Evolutionary conservation across 2,113 vertebrate genomes (phyloP), one percentile per base, ranked within the genome.

Genomic region (Phylloscopus trochiloides): DNA sequence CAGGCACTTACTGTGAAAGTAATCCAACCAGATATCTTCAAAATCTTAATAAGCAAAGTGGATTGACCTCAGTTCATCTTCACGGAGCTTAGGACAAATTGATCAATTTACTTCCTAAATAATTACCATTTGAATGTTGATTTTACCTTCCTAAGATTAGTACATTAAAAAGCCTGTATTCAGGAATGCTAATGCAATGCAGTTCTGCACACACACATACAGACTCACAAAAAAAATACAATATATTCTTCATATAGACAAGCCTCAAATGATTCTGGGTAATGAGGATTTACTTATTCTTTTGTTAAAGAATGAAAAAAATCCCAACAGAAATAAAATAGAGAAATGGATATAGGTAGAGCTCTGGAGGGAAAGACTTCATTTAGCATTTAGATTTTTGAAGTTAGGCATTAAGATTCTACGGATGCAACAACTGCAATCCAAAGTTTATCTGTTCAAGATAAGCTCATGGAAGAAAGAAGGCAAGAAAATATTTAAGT

Each of bases 41-140:
- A 88, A 94, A 95, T 97, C 97, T 97, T 97, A 96, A 96, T 55
- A 96, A 92, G 94, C 86, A 96, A 93, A 96, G 90, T 94, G 68
- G 87, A 92, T 96, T 96, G 96, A 96, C 94, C 96, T 96, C 80
- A 87, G 96, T 92, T 96, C 95, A 96, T 97, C 95, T 95, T 97
- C 94, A 68, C 77, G 85, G 94, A 97, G 88, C 85, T 92, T 91
- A 93, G 95, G 92, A 97, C 65, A 95, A 96, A 96, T 74, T 77
- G 92, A 96, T 97, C 95, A 94, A 97, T 94, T 97, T 95, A 85
- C 92, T 96, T 96, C 94, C 93, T 96, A 96, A 96, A 94, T 96
- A 97, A 96, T 96, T 90, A 97, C 79, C 81, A 94, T 92, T 78
- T 85, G 87, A 92, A 96, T 90, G 90, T 94, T 96, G 96, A 93